Base-by-base conservation (phyloP, 2,888 invertebrate species). In the Tanypteryx hageni region DNA sequence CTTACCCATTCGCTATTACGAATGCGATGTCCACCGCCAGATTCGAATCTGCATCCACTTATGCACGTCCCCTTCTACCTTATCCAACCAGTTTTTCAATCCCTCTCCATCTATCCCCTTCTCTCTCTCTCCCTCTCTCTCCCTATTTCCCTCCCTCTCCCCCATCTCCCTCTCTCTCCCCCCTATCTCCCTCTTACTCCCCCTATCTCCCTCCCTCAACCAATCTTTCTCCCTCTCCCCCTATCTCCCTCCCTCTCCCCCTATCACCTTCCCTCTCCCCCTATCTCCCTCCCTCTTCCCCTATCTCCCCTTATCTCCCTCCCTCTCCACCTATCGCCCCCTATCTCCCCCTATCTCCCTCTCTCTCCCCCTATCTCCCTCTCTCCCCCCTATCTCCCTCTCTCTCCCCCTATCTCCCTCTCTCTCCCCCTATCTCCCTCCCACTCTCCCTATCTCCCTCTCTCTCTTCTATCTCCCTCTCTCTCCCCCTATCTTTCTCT, bases 1-100 rank as follows among this genome's bases (percentile, higher is more conserved):
- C 31, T 44, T 18, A 82, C 31, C 82, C 82, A 82, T 82, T 82
- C 82, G 44, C 82, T 44, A 82, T 82, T 82, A 31, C 82, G 82
- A 82, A 82, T 82, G 82, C 82, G 82, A 82, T 82, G 82, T 82
- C 82, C 82, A 27, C 82, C 82, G 14, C 44, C 82, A 31, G 82
- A 31, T 82, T 82, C 82, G 82, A 82, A 82, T 82, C 82, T 82
- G 82, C 82, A 82, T 82, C 31, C 82, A 82, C 82, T 82, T 82
- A 82, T 82, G 31, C 18, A 10, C 31, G 16, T 82, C 82, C 82
- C 5, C 31, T 16, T 13, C 31, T 27, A 13, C 44, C 81, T 18
- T 18, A 27, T n/a, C n/a, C n/a, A n/a, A n/a, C n/a, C n/a, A n/a
- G n/a, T n/a, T n/a, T n/a, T n/a, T n/a, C n/a, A n/a, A 4, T n/a